Evolutionary conservation across 2,888 invertebrate genomes (phyloP).

Genomic region (Plemyria rubiginata): DNA sequence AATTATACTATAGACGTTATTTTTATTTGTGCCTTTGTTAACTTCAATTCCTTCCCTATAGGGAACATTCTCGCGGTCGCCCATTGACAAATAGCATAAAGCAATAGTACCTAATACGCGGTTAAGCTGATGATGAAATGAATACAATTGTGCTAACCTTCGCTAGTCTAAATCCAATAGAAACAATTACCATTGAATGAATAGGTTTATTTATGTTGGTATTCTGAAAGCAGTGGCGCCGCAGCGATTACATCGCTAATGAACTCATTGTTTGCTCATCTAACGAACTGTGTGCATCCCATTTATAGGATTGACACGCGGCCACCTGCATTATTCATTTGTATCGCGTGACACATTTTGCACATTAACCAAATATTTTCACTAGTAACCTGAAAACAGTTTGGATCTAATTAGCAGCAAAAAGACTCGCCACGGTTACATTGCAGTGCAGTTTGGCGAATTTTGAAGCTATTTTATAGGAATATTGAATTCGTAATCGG

Average conservation of each 20-base stretch:
- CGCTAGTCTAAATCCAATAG: slow-evolving; percentile 10
- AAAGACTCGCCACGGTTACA: no score
- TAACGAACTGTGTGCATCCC: slow-evolving; percentile 74
- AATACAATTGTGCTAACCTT: neutral
- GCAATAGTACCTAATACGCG: no score
- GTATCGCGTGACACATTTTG: slow-evolving; percentile 27
- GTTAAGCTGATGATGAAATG: no score
- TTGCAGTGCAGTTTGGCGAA: no score
- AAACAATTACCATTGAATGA: slow-evolving; percentile 28
- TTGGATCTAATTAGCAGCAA: neutral
- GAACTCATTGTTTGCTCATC: slow-evolving; percentile 80
- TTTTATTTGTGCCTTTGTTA: no score
- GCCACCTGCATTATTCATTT: slow-evolving; percentile 32
- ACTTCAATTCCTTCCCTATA: no score
- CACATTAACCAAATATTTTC: slow-evolving; percentile 16
- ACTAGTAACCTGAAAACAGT: neutral
- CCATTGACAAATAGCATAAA: no score
- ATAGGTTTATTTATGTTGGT: slow-evolving; percentile 26
- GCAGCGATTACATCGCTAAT: slow-evolving; percentile 78
- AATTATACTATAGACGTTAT: no score
- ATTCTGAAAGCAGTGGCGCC: slow-evolving; percentile 54
- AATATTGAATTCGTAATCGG: no score
- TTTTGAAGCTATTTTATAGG: no score
- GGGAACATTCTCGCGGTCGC: no score
- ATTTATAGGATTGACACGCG: slow-evolving; percentile 45